These are phyloP conservation scores for Microchirus variegatus DNA, from an alignment of 2,797 vertebrate species.

Conservation along the genomic window DNA sequence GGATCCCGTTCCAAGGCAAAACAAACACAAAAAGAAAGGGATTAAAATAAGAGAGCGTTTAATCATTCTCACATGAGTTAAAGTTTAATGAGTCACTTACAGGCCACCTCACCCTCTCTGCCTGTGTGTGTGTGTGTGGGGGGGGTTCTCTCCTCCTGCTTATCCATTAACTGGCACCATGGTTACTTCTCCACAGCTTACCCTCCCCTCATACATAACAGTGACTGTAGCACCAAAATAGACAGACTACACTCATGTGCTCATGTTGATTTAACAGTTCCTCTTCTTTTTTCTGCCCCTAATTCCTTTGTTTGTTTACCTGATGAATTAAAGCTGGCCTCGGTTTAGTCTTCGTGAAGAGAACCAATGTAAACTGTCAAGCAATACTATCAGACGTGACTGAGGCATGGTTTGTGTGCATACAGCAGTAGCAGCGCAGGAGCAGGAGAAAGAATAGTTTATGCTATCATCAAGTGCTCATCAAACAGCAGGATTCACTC, in stretches of 20 bases:
- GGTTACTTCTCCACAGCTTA: slow-evolving; percentile 50
- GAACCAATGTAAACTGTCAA: no score
- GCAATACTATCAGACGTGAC: no score
- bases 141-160: slow-evolving; percentile 28
- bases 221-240: slow-evolving; percentile 19
- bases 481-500: no score
- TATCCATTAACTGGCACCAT: slow-evolving; percentile 56
- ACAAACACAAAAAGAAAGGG: background rate
- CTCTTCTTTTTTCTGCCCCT: background rate
- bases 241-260: slow-evolving; percentile 18
- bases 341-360: no score
- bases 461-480: no score
- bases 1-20: background rate
- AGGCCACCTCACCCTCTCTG: slow-evolving; percentile 5
- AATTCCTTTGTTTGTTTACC: background rate
- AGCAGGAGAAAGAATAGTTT: no score
- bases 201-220: slow-evolving; percentile 27
- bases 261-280: background rate
- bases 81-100: slow-evolving; percentile 16
- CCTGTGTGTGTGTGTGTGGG: slow-evolving; percentile 12
- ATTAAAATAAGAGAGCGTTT: no score
- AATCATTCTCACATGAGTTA: background rate
- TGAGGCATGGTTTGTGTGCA: no score
- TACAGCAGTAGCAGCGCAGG: no score
- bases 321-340: no score